Evolutionary conservation across 2,113 vertebrate genomes (phyloP), one percentile per base, ranked within the genome.

Genomic region (Sitta europaea): DNA sequence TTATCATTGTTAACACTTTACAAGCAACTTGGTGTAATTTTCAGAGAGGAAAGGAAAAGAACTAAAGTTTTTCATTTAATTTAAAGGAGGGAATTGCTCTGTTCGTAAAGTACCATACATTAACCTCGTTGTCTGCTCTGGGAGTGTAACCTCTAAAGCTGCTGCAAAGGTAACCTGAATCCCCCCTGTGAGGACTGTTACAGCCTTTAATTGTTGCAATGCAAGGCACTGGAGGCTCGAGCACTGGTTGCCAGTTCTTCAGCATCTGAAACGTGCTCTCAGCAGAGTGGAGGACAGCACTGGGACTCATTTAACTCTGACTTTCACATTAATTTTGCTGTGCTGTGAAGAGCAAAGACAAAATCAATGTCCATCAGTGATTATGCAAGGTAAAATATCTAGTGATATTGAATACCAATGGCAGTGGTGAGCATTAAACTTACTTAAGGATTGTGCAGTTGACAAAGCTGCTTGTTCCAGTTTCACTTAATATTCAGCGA

Each of bases 331-430:
- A 97, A 98, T 98, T 98, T 98, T 98, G 97, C 97, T 98, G 98
- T 97, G 97, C 98, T 98, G 97, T 98, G 98, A 98, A 98, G 97
- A 98, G 97, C 97, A 98, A 97, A 98, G 98, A 97, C 97, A 98
- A 98, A 98, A 98, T 98, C 98, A 98, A 98, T 98, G 98, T 97
- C 97, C 97, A 98, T 98, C 98, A 98, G 98, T 98, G 97, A 98
- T 98, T 98, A 98, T 98, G 98, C 97, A 98, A 98, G 97, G 96
- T 97, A 98, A 98, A 98, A 98, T 98, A 98, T 98, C 97, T 96
- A 95, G 97, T 68, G 94, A 97, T 98, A 98, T 97, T 97, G 98
- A 98, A 98, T 97, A 97, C 93, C 97, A 97, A 94, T 97, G 97
- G 96, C 88, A 94, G 85, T 50, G 76, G 85, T 73, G 86, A 95